phyloP scores from a whole-genome alignment of 1,140 invertebrate species.

The Lordiphosa mommai region DNA sequence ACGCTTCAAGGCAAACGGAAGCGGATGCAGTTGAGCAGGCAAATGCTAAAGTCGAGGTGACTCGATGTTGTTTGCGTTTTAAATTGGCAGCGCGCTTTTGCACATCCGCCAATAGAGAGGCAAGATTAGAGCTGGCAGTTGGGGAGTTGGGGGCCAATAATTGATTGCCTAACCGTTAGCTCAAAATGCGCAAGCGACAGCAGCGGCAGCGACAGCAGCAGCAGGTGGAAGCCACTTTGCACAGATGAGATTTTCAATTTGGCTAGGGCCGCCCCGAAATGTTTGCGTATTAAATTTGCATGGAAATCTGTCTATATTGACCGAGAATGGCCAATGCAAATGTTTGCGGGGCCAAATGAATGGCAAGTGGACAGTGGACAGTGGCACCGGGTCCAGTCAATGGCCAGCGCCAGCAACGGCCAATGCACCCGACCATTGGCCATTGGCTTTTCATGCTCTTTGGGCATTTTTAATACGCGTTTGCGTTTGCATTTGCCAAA shows the following conservation, averaged over 20 bases:
- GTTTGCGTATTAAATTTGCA: constrained; percentile 80
- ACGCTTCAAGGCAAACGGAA: constrained; percentile 36
- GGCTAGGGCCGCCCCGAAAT: constrained; percentile 65
- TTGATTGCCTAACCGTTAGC: constrained; percentile 72
- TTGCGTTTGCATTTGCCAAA: constrained; percentile 70
- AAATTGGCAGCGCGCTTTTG: constrained; percentile 76
- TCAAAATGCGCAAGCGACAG: constrained; percentile 33
- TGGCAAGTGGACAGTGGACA: constrained; percentile 43
- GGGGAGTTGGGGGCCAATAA: constrained; percentile 48
- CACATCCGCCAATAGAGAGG: constrained; percentile 54
- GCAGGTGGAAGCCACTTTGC: constrained; percentile 45
- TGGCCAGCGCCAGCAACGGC: constrained; percentile 25
- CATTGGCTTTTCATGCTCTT: constrained; percentile 46
- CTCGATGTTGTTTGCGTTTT: constrained; percentile 68
- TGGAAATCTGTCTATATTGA: constrained; percentile 80
- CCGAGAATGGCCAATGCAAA: constrained; percentile 78
- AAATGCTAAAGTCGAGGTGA: constrained; percentile 32
- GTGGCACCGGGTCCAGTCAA: constrained; percentile 35
- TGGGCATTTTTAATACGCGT: constrained; percentile 76
- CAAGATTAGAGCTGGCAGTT: constrained; percentile 19
- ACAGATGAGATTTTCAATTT: constrained; percentile 79
- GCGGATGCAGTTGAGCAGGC: constrained; percentile 53
- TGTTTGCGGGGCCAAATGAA: constrained; percentile 74
- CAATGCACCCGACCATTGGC: constrained; percentile 47
- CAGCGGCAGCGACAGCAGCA: not conserved